Evolutionary conservation across 1,140 invertebrate genomes (phyloP), one percentile per base, ranked within the genome.

Genomic region (Venustaconcha ellipsiformis): DNA sequence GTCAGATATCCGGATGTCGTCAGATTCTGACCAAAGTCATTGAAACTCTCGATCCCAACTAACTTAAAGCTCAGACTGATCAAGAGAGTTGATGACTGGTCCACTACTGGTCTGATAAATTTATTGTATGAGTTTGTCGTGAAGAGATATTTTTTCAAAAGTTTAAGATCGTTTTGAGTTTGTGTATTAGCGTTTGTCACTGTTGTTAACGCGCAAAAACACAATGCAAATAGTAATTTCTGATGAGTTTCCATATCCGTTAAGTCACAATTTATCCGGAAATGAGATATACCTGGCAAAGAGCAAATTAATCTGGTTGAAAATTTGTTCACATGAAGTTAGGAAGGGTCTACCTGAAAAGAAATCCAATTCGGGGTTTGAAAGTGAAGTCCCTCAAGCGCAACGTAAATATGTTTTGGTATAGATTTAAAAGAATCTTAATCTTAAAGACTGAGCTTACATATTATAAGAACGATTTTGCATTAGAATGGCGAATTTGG

Each of bases 21-120:
- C 23, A 79, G 37, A 23, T 67, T 77, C 62, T 81, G 77, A 13
- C 72, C 71, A n/a, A 62, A 48, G 67, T 77, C 75, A 66, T 55
- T 30, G 37, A 77, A 77, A 13, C 56, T 18, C 30, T 77, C 72
- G 26, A 77, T 77, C 17, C 75, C 69, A 20, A 77, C 75, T 8
- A 77, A 59, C 23, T 70, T 70, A 26, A 60, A 77, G 23, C 67
- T 70, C 8, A 77, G 20, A 14, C 63, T 67, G 2, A 77, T 66
- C 14, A 57, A 26, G 11, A 55, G 57, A 0, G 30, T 14, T 8
- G 30, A 26, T 62, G 15, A n/a, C 23, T 67, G 65, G 26, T 77
- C 75, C 11, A 23, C 23, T 1, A 77, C 75, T 30, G 75, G 75
- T 23, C 75, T 70, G 20, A 70, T 57, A n/a, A 57, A 37, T 12